These are phyloP conservation scores for Pseudorectes ferrugineus DNA, from an alignment of 2,113 vertebrate species.

Conservation along the genomic window DNA sequence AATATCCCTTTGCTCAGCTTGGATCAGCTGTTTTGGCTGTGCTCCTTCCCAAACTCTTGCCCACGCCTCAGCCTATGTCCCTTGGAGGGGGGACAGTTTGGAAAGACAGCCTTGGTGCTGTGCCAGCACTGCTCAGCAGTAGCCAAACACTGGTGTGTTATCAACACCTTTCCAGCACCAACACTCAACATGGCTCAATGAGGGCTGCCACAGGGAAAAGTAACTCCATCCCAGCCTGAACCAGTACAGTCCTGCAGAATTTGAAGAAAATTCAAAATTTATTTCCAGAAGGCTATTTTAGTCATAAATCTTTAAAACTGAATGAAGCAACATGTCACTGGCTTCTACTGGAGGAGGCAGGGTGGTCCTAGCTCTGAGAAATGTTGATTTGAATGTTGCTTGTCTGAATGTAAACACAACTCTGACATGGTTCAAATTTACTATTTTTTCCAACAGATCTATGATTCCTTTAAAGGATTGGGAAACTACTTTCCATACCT, in stretches of 20 bases:
- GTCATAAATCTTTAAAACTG: background rate
- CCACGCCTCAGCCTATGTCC: background rate
- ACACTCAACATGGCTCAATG: background rate
- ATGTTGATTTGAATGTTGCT: background rate
- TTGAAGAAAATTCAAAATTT: background rate
- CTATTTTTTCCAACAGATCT: background rate
- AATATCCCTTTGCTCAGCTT: background rate
- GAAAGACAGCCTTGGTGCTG: background rate
- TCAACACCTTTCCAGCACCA: background rate
- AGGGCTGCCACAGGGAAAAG: background rate
- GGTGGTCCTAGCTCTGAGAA: background rate
- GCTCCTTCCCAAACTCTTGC: background rate
- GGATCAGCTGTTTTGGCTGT: background rate
- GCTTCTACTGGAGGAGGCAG: background rate
- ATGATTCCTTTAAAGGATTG: background rate
- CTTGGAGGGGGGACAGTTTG: accelerated
- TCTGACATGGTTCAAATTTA: background rate
- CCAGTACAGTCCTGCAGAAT: background rate
- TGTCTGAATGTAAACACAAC: background rate
- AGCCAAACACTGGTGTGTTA: background rate
- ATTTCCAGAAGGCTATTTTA: background rate
- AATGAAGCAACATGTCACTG: background rate
- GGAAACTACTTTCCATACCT: background rate
- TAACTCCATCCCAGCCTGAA: background rate
- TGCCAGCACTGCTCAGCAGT: background rate